Conservation (phyloP, 2,888 invertebrate genomes). For the Orthosia incerta region DNA sequence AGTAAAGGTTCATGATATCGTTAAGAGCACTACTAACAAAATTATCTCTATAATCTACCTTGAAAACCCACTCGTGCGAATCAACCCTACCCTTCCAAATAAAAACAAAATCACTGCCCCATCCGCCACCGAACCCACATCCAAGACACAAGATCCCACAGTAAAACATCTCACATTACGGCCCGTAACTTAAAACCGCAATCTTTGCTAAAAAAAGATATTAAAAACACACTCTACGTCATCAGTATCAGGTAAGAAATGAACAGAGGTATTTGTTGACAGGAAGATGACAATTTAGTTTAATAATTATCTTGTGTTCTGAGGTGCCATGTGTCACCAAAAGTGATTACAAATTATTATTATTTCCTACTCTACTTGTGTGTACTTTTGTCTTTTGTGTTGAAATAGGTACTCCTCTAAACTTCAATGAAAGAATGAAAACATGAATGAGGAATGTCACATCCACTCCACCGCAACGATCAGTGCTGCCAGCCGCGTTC, state of each 20-base stretch:
- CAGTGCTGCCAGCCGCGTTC: no score
- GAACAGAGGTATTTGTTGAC: background rate
- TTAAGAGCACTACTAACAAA: no score
- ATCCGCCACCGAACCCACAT: conserved; percentile 12
- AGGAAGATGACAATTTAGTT: conserved; percentile 31
- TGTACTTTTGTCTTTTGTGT: no score
- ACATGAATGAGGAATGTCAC: no score
- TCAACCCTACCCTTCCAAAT: background rate
- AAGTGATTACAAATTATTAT: background rate
- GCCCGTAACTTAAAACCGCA: conserved; percentile 2
- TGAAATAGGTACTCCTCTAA: no score
- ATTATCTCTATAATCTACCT: no score
- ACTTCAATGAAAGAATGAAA: no score
- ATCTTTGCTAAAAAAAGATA: background rate
- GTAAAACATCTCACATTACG: conserved; percentile 13
- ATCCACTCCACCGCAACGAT: no score
- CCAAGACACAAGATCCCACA: conserved; percentile 6
- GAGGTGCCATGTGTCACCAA: background rate
- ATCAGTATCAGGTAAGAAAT: conserved; percentile 18
- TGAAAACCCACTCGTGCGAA: background rate
- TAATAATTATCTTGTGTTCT: background rate
- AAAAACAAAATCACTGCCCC: background rate
- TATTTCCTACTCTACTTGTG: no score
- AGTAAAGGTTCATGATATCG: no score
- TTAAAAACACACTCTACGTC: background rate